Conservation (phyloP, 35 echinoderm and acorn worm species). For the Strongylocentrotus purpuratus region DNA sequence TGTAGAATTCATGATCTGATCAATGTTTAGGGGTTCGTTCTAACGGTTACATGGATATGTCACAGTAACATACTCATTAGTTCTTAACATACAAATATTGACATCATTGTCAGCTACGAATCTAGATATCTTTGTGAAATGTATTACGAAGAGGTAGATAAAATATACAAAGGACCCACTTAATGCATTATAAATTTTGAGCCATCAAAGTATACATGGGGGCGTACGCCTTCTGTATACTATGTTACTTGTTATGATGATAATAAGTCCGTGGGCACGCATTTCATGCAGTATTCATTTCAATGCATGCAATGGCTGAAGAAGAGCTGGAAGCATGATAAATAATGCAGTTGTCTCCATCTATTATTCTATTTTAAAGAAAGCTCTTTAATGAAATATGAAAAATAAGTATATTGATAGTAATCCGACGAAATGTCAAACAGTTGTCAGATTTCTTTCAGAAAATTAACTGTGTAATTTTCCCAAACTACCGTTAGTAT, state of each 20-base stretch:
- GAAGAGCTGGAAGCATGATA: neutral
- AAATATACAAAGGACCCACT: too few relatives aligned
- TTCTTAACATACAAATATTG: too few relatives aligned
- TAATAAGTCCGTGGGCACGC: too few relatives aligned
- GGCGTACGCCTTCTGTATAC: neutral
- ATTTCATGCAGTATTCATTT: neutral
- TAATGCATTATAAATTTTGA: neutral
- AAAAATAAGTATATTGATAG: neutral
- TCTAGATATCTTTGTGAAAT: too few relatives aligned
- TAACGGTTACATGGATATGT: too few relatives aligned
- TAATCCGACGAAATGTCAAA: neutral
- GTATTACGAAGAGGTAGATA: too few relatives aligned
- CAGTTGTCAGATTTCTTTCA: neutral
- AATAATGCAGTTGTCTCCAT: neutral
- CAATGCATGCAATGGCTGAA: neutral
- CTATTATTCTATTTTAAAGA: neutral
- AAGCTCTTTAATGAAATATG: neutral
- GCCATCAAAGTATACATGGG: neutral
- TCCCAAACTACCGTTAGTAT: neutral
- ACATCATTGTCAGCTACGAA: too few relatives aligned
- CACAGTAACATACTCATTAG: too few relatives aligned
- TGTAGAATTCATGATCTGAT: too few relatives aligned
- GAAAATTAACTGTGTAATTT: neutral
- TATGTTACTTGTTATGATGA: too few relatives aligned
- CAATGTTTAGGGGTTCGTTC: too few relatives aligned